These are phyloP conservation scores for Scytalopus superciliaris DNA, from an alignment of 2,113 vertebrate genomes.

Conservation along the genomic window DNA sequence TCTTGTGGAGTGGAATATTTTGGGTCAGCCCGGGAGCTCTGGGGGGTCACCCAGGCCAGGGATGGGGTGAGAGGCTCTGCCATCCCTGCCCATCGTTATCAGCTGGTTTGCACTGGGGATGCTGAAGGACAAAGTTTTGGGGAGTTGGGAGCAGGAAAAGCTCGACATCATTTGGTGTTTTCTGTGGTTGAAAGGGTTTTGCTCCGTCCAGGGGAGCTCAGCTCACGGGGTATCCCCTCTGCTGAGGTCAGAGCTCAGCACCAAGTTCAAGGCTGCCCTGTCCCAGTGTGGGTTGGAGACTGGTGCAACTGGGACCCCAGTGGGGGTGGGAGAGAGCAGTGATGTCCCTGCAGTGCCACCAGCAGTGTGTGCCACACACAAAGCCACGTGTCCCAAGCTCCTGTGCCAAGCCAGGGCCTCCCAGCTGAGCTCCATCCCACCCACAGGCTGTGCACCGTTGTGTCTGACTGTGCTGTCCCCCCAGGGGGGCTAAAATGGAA, in stretches of 20 bases:
- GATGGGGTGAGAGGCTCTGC: background rate
- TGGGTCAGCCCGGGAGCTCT: background rate
- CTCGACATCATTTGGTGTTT: fast-evolving
- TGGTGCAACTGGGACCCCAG: background rate
- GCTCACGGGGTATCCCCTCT: no score
- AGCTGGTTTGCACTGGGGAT: fast-evolving
- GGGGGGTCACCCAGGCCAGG: background rate
- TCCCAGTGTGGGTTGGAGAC: background rate
- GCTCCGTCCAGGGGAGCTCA: background rate
- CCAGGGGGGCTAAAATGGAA: fast-evolving
- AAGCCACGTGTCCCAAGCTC: fast-evolving
- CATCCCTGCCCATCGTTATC: fast-evolving
- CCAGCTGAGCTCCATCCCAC: background rate
- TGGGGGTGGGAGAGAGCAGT: background rate
- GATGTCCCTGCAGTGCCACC: background rate
- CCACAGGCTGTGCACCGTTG: background rate
- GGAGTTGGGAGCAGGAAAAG: background rate
- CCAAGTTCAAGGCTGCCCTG: background rate
- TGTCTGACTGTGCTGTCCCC: background rate
- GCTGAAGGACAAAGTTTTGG: background rate
- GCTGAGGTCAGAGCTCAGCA: background rate
- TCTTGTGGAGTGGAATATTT: background rate
- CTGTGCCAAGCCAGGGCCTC: fast-evolving
- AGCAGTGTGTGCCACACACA: fast-evolving
- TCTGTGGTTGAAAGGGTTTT: background rate